Percentiles rank a stretch among this genome's conserved stretches.
Evolutionary conservation across 2,113 vertebrate species (phyloP).

Genomic region (Thunnus thynnus): DNA sequence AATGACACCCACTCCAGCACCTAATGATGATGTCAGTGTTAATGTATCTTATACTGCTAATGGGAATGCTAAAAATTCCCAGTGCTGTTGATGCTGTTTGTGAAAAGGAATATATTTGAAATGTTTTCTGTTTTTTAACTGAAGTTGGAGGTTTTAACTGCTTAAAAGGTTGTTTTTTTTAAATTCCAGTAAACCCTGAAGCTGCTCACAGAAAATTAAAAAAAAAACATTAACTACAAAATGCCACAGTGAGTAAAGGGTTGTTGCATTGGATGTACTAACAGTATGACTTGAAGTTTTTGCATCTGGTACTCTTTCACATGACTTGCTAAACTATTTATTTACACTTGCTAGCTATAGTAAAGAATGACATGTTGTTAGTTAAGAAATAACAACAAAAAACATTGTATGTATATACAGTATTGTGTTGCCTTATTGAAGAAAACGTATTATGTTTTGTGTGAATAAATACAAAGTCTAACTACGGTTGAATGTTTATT

Average conservation of each 20-base stretch:
- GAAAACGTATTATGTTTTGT: slow-evolving; percentile 82
- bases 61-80: slow-evolving; percentile 25
- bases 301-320: slow-evolving; percentile 72
- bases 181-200: slow-evolving; percentile 9
- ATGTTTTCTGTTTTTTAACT: slow-evolving; percentile 37
- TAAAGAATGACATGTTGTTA: slow-evolving; percentile 78
- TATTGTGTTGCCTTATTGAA: slow-evolving; percentile 84
- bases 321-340: slow-evolving; percentile 76
- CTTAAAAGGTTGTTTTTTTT: slow-evolving; percentile 12
- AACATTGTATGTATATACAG: slow-evolving; percentile 82
- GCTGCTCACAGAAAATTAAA: slow-evolving; percentile 28
- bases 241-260: slow-evolving; percentile 27
- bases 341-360: slow-evolving; percentile 73
- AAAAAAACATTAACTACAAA: slow-evolving; percentile 19
- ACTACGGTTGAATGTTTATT: slow-evolving; percentile 38
- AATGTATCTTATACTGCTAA: slow-evolving; percentile 43
- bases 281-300: slow-evolving; percentile 66
- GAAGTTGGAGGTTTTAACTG: slow-evolving; percentile 32
- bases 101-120: slow-evolving; percentile 37
- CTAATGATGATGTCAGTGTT: slow-evolving; percentile 75
- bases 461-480: slow-evolving; percentile 85
- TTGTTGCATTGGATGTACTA: slow-evolving; percentile 62
- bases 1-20: slow-evolving; percentile 41
- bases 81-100: slow-evolving; percentile 51
- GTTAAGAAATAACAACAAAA: slow-evolving; percentile 64